Base-by-base conservation (phyloP, 2,113 vertebrate species). In the Siniperca knerii region DNA sequence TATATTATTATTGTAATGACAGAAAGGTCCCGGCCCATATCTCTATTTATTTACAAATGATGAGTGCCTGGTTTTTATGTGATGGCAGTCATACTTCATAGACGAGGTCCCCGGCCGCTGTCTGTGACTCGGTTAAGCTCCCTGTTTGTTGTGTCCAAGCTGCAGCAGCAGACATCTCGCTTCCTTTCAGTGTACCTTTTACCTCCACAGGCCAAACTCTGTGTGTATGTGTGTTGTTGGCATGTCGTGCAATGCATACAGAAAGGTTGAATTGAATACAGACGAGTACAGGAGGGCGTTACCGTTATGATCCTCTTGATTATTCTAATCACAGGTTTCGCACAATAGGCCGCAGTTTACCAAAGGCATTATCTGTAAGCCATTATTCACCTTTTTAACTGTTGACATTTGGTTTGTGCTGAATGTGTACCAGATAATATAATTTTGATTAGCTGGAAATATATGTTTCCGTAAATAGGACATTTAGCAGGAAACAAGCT, bases 21-120 rank as follows among this genome's bases (percentile, higher is more conserved):
- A 83, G 57, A 73, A 81, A 69, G 54, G 60, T 85, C 75, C 35
- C 25, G 46, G 67, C 81, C 73, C 40, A 40, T 78, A 82, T 86
- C 54, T 80, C 79, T 73, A 40, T 88, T 86, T 79, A 83, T 81
- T 86, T 81, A 60, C 58, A 68, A 83, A 75, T 71, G 75, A 82
- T 57, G 74, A 80, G 48, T 77, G 81, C 44, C 68, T 87, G 74
- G 29, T 81, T 84, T 57, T 75, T 64, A 85, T 82, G 69, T 72
- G 87, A 69, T 81, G 71, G 72, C 88, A 81, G 87, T 87, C 48
- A 42, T 64, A 77, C 77, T 68, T 86, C 25, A 71, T 62, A 81
- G 79, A 62, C 12, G 21, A 76, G 86, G 40, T 83, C 35, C 62
- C 72, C 10, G n/a, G 69, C 78, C 66, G 84, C 75, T 61, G 67